phyloP scores from a whole-genome alignment of 53 echinoderm and acorn worm genomes.

The Actinopyga echinites region DNA sequence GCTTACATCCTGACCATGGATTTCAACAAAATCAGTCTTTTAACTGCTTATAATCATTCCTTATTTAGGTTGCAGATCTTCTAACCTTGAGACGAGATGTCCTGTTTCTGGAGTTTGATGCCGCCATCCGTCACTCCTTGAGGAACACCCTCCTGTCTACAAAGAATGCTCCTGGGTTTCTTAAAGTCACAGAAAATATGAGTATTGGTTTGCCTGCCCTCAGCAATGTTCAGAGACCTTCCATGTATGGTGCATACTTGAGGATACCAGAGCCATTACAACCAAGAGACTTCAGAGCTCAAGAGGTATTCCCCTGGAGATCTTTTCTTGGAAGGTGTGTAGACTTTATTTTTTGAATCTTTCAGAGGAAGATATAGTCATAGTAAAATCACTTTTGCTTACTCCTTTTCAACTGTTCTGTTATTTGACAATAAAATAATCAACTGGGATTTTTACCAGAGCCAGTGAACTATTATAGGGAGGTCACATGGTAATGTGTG shows the following conservation, averaged over 20 bases:
- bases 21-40: background rate
- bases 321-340: conserved; percentile 80
- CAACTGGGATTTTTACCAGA: no score
- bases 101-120: conserved; percentile 91
- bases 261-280: conserved; percentile 85
- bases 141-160: conserved; percentile 92
- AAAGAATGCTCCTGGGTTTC: conserved; percentile 68
- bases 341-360: background rate
- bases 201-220: conserved; percentile 65
- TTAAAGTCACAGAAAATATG: conserved; percentile 79
- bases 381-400: no score
- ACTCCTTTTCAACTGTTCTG: no score
- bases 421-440: no score
- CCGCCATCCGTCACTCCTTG: conserved; percentile 84
- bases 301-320: conserved; percentile 80
- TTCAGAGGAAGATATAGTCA: background rate
- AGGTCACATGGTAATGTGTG: no score
- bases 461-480: no score
- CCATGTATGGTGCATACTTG: conserved; percentile 74
- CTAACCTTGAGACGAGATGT: conserved; percentile 78
- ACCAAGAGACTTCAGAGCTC: conserved; percentile 78
- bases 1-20: no score
- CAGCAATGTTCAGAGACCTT: conserved; percentile 79
- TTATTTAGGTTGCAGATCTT: conserved; percentile 82
- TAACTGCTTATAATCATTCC: background rate